Evolutionary conservation across 2,797 vertebrate genomes (phyloP).

Genomic region (Hippocampus kuda): DNA sequence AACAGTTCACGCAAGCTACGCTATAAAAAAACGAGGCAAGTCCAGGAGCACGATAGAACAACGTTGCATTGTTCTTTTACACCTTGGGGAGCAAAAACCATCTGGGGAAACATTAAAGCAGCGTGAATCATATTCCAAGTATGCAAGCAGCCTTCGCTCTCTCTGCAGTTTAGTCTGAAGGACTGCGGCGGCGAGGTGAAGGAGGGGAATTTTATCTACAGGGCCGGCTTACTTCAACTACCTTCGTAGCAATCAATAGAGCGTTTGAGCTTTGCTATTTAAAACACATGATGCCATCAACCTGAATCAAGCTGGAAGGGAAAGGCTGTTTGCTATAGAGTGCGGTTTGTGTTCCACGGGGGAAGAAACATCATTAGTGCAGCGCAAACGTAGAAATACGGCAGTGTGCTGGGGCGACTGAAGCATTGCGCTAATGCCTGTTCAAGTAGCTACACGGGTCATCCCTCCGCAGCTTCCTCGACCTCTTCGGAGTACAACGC

Average conservation of each 20-base stretch:
- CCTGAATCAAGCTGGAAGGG: not conserved
- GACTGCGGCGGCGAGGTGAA: constrained; percentile 20
- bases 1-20: constrained; percentile 15
- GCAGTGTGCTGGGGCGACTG: not conserved
- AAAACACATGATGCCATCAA: constrained; percentile 8
- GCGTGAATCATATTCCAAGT: constrained; percentile 30
- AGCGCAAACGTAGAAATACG: constrained; percentile 23
- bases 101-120: constrained; percentile 39
- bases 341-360: constrained; percentile 6
- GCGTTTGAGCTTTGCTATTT: constrained; percentile 1
- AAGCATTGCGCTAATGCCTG: constrained; percentile 36
- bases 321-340: not conserved
- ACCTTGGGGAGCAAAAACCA: constrained; percentile 23
- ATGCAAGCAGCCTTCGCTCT: constrained; percentile 19
- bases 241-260: not conserved
- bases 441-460: constrained; percentile 24
- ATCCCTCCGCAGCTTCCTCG: constrained; percentile 35
- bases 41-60: constrained; percentile 20
- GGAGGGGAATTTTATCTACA: not conserved
- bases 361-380: constrained; percentile 15
- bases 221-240: not conserved
- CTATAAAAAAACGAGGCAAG: constrained; percentile 14
- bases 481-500: constrained; percentile 23
- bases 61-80: constrained; percentile 23
- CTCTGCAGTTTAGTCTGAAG: constrained; percentile 28